Percentiles rank a stretch among this genome's conserved stretches.
phyloP scores from a whole-genome alignment of 2,113 vertebrate genomes.

The Limanda limanda region DNA sequence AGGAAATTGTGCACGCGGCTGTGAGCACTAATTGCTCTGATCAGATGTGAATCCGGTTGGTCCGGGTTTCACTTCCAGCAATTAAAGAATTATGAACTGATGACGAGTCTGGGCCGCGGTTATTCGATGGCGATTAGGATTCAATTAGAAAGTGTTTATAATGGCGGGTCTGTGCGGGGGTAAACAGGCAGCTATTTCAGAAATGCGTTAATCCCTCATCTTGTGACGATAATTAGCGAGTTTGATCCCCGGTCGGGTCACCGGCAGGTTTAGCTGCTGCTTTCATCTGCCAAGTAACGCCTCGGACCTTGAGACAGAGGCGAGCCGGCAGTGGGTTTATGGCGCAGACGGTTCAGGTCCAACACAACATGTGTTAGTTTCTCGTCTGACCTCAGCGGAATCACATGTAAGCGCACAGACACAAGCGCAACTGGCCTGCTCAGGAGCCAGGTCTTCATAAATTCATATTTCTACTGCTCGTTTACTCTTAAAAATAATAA shows the following conservation, averaged over 20 bases:
- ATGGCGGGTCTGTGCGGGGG: conserved; percentile 86
- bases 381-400: background rate
- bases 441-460: background rate
- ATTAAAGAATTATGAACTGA: conserved; percentile 94
- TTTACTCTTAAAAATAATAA: background rate
- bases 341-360: conserved; percentile 32
- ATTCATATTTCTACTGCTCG: background rate
- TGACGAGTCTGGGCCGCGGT: conserved; percentile 88
- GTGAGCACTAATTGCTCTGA: conserved; percentile 50
- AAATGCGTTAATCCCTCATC: conserved; percentile 98
- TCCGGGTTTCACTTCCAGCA: conserved; percentile 77
- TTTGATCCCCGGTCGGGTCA: conserved; percentile 86
- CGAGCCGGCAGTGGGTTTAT: conserved; percentile 21
- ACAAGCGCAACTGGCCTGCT: background rate
- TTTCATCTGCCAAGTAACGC: conserved; percentile 79
- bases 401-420: background rate
- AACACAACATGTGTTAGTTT: conserved; percentile 22
- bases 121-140: conserved; percentile 99
- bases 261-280: conserved; percentile 83
- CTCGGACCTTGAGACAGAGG: conserved; percentile 67
- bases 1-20: conserved; percentile 19
- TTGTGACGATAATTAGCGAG: conserved; percentile 99
- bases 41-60: conserved; percentile 57
- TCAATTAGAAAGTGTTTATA: conserved; percentile 99
- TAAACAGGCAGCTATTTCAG: conserved; percentile 99